Evolutionary conservation across 2,797 vertebrate genomes (phyloP), one percentile per base, ranked within the genome.

Genomic region (Coregonus suidteri): DNA sequence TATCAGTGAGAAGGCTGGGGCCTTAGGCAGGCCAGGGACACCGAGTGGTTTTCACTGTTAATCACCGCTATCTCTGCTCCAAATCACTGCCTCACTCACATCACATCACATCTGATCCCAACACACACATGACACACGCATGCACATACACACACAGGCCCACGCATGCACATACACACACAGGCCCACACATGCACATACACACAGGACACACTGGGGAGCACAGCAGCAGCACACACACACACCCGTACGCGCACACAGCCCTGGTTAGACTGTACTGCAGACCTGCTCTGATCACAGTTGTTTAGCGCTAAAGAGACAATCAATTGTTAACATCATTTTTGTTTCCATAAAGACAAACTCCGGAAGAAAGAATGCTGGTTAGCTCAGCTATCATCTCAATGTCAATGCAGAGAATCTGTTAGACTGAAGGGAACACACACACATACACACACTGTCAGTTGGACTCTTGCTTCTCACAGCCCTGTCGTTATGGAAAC

Each of bases 41-140:
- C 84, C 68, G 79, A 89, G 78, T 74, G 75, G 52, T 81, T 78
- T 87, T 81, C 71, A 83, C 80, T 76, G 83, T 84, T 85, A 84
- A 88, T 87, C 86, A 86, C 73, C 81, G 66, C 78, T 79, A 78
- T 34, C 51, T 70, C 68, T 70, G 14, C 15, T 37, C 6, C 4
- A 16, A 35, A 16, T 31, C 30, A 54, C 18, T 20, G 84, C 76
- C 83, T 79, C 41, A 3, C 9, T 47, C 41, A 47, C 41, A 47
- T 47, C 41, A 9, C 41, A 41, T 41, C 41, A 11, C 2, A 47
- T 75, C 18, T 54, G 52, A 56, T 18, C 16, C 54, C 54, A 56
- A 56, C 3, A 47, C 41, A 47, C 41, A 47, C 41, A 47, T 7
- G 41, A 47, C 7, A 0, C 41, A 9, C 7, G 7, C 41, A 41